A percentile compares a stretch with the other conserved stretches of the same genome.
These are phyloP conservation scores for Scatophagus argus DNA, from an alignment of 2,113 vertebrate genomes.

Conservation along the genomic window DNA sequence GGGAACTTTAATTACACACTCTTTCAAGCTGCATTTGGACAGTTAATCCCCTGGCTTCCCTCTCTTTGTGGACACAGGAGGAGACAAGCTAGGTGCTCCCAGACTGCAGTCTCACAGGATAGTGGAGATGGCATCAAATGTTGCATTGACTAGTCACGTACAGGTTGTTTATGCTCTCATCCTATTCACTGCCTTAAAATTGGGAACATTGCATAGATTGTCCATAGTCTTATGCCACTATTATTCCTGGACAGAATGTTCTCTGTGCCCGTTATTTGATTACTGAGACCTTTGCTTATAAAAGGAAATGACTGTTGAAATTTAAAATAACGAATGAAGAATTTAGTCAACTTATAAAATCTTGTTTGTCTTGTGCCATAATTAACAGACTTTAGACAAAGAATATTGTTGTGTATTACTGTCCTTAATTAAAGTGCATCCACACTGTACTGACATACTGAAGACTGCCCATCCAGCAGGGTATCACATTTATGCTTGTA, in stretches of 20 bases:
- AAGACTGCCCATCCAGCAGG: background rate
- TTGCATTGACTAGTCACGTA: background rate
- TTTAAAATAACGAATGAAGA: background rate
- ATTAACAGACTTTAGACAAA: background rate
- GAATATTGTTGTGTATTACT: background rate
- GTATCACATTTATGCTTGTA: constrained; percentile 1
- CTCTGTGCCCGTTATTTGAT: background rate
- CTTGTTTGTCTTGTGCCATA: background rate
- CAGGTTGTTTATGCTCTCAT: background rate
- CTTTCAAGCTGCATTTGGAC: constrained; percentile 73
- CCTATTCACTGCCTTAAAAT: background rate
- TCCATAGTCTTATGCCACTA: background rate
- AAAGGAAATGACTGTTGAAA: background rate
- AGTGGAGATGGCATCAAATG: constrained; percentile 18
- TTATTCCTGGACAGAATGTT: background rate
- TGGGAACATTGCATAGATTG: background rate
- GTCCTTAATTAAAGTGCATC: no score
- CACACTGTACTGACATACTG: no score
- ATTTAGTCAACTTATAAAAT: background rate
- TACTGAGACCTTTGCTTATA: background rate
- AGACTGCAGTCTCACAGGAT: constrained; percentile 37
- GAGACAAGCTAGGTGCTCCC: constrained; percentile 58
- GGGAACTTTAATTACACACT: constrained; percentile 69
- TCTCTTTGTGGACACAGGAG: constrained; percentile 61
- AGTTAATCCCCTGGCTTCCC: constrained; percentile 73